Base-by-base conservation (phyloP, 92 coral and sea anemone genomes). In the Ricordea florida region DNA sequence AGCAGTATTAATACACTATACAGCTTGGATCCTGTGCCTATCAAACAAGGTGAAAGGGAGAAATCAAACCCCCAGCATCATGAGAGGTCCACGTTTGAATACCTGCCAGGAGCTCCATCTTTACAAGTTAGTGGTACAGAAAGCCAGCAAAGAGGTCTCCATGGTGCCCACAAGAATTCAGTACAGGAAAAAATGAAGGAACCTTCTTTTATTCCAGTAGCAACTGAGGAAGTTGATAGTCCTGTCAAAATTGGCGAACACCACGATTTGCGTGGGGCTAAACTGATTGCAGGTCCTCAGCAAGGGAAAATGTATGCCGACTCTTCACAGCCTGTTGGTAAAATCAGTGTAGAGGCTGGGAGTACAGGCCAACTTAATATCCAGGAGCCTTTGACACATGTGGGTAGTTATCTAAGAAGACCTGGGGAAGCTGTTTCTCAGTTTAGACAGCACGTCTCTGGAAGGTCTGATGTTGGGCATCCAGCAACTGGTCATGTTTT, bases 1-100 rank as follows among this genome's bases (percentile, higher is more conserved):
- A 88, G 82, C 52, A 88, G 83, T 21, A 76, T 91, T 14, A 74
- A 91, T 57, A 74, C 90, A 15, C 82, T 91, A 10, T 77, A 91
- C 64, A 82, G 80, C 57, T 53, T 90, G 43, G 72, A 84, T 40
- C 93, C 97, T 45, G 66, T 79, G 33, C 70, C 61, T 24, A 49
- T 78, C 13, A 56, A 80, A 13, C 48, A 49, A 43, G 67, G 35
- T 10, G 14, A 20, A 22, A 20, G 56, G 18, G 70, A 84, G 51
- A 28, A 27, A 18, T 30, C 26, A 1, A 10, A 29, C 13, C 30
- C 42, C 29, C 18, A 9, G 37, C 35, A 20, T 1, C n/a, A 37
- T 36, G 65, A 53, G 26, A 27, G 48, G 17, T 43, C 10, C 14
- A 32, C 23, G 24, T 56, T 53, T 16, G 85, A 69, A 23, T 84